phyloP scores from a whole-genome alignment of 1,140 invertebrate genomes.

The Pseudomyrmex sp. region DNA sequence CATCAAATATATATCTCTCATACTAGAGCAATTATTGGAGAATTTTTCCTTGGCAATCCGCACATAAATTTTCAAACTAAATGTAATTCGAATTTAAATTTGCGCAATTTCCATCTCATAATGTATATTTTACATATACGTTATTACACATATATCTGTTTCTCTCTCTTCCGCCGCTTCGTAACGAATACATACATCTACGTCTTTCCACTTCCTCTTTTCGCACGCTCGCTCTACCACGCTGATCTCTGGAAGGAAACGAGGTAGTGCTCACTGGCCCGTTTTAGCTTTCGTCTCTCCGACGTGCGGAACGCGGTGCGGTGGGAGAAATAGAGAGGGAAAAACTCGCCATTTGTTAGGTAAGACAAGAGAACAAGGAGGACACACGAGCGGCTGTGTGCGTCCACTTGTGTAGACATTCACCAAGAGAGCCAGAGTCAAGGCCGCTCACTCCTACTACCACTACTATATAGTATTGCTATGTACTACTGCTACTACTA shows the following conservation, averaged over 20 bases:
- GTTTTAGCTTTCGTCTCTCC: slow-evolving; percentile 72
- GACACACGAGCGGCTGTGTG: slow-evolving; percentile 55
- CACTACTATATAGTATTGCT: no score
- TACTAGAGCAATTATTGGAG: neutral
- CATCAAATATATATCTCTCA: neutral
- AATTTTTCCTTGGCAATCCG: no score
- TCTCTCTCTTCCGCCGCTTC: slow-evolving; percentile 12
- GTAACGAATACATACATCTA: slow-evolving; percentile 8
- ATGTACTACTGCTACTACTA: no score
- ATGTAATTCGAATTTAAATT: no score
- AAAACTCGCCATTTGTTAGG: slow-evolving; percentile 61
- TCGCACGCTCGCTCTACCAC: slow-evolving; percentile 43
- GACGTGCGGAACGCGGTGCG: slow-evolving; percentile 42
- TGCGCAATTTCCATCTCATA: no score
- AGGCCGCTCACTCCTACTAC: slow-evolving; percentile 86
- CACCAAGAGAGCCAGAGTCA: slow-evolving; percentile 86
- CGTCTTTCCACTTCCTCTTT: slow-evolving; percentile 52
- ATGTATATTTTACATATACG: neutral
- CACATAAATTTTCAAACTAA: no score
- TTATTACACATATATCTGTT: neutral
- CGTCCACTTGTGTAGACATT: slow-evolving; percentile 55
- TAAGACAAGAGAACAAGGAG: slow-evolving; percentile 55
- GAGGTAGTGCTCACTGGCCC: slow-evolving; percentile 67
- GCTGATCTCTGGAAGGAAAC: slow-evolving; percentile 55
- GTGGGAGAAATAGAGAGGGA: slow-evolving; percentile 58